Evolutionary conservation across 1,140 invertebrate species (phyloP), one percentile per base, ranked within the genome.

Genomic region (Lasioglossum albipes): DNA sequence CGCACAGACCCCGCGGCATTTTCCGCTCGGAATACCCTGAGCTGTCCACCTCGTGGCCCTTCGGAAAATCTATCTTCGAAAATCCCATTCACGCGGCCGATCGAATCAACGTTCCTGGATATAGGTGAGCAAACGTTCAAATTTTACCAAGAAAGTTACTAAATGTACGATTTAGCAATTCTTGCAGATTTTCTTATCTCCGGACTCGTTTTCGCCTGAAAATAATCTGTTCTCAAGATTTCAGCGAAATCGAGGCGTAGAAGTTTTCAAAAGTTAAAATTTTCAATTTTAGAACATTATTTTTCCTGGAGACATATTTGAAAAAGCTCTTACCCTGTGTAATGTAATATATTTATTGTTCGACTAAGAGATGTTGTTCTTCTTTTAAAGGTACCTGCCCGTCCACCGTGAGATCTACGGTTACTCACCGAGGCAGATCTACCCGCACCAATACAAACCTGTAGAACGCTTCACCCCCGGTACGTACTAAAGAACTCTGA

Each of bases 351-450:
- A 5, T 36, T 36, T 36, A 36, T 36, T 36, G 5, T 5, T 36
- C 1, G 2, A 36, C 36, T 36, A 2, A 36, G 36, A 36, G 5
- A 36, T 36, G 36, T 36, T 52, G 41, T 0, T 49, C 45, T 42
- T 66, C 79, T 78, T 27, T 72, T 85, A 7, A 75, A 93, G 93
- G 94, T 98, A 98, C 94, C 94, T 97, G 91, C 97, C 97, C 84
- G 96, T 98, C 85, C 97, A 97, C 91, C 95, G 97, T 87, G 97
- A 98, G 90, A 97, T 96, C 89, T 98, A 98, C 93, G 97, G 97
- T 81, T 97, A 97, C 93, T 96, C 96, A 80, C 97, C 97, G 84
- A 95, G 97, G 92, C 95, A 96, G 91, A 96, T 97, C 94, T 97
- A 97, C 92, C 96, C 96, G 84, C 96, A 97, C 94, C 96, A 97